These are phyloP conservation scores for Emesis russula DNA, from an alignment of 2,888 invertebrate species.

Conservation along the genomic window DNA sequence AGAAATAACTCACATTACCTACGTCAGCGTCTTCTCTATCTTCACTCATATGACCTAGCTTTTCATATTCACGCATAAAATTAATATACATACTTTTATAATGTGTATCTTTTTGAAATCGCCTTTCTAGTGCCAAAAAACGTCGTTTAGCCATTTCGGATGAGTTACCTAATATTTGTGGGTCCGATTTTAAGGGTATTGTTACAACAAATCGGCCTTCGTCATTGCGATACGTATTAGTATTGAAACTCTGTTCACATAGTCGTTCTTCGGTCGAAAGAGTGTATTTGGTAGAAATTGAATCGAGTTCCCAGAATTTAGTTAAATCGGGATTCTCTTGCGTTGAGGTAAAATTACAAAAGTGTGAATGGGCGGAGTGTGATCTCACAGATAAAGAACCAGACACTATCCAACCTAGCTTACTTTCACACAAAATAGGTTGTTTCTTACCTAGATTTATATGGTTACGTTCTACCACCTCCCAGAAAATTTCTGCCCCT, in stretches of 20 bases:
- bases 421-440: conserved; percentile 36
- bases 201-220: conserved; percentile 80
- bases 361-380: neutral
- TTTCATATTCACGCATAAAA: conserved; percentile 62
- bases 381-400: conserved; percentile 38
- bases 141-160: conserved; percentile 38
- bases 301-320: conserved; percentile 45
- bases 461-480: conserved; percentile 4
- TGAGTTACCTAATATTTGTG: conserved; percentile 39
- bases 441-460: conserved; percentile 33
- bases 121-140: conserved; percentile 51
- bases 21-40: neutral
- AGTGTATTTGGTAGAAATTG: conserved; percentile 7
- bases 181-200: conserved; percentile 75
- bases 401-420: conserved; percentile 62
- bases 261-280: conserved; percentile 64
- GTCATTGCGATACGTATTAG: conserved; percentile 43
- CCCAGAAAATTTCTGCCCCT: conserved; percentile 68
- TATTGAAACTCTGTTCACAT: conserved; percentile 73
- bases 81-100: conserved; percentile 49
- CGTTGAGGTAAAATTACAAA: conserved; percentile 16
- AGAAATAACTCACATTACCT: conserved; percentile 56
- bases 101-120: conserved; percentile 34
- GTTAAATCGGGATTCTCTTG: conserved; percentile 4
- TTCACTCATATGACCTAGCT: conserved; percentile 62